Evolutionary conservation across 1,140 invertebrate genomes (phyloP).

Genomic region (Octopus bimaculoides): DNA sequence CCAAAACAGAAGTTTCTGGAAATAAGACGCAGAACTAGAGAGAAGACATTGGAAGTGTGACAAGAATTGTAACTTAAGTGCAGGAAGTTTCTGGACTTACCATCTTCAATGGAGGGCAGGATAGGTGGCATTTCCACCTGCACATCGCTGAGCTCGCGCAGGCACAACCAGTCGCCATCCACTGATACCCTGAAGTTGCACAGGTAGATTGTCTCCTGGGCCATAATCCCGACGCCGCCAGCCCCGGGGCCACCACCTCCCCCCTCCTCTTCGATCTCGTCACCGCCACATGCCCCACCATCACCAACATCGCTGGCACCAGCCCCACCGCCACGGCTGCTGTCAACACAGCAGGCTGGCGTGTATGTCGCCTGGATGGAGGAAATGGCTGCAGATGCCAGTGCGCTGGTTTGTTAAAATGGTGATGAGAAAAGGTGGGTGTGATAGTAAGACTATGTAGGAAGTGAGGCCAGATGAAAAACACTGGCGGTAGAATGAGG

Average conservation of each 20-base stretch:
- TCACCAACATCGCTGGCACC: background rate
- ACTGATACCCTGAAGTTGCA: conserved; percentile 96
- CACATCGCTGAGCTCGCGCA: conserved; percentile 84
- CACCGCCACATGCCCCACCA: background rate
- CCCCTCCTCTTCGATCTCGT: background rate
- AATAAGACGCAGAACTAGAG: no score
- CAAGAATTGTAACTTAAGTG: no score
- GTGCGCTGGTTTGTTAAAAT: background rate
- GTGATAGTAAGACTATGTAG: no score
- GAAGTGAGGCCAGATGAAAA: no score
- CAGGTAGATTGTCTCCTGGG: conserved; percentile 93
- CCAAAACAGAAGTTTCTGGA: no score
- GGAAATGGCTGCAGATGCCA: conserved; percentile 15
- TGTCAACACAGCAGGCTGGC: conserved; percentile 3
- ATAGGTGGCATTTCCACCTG: conserved; percentile 69
- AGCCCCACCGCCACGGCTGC: background rate
- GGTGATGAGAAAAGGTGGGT: background rate
- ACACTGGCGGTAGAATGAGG: no score
- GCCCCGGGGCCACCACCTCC: background rate
- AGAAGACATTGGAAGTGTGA: no score
- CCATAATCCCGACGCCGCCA: conserved; percentile 55
- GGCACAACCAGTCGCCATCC: conserved; percentile 95
- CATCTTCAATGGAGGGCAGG: conserved; percentile 30
- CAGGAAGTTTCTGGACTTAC: conserved; percentile 18
- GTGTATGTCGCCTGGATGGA: background rate